Base-by-base conservation (phyloP, 2,113 vertebrate species). In the Eudorcas thomsonii region DNA sequence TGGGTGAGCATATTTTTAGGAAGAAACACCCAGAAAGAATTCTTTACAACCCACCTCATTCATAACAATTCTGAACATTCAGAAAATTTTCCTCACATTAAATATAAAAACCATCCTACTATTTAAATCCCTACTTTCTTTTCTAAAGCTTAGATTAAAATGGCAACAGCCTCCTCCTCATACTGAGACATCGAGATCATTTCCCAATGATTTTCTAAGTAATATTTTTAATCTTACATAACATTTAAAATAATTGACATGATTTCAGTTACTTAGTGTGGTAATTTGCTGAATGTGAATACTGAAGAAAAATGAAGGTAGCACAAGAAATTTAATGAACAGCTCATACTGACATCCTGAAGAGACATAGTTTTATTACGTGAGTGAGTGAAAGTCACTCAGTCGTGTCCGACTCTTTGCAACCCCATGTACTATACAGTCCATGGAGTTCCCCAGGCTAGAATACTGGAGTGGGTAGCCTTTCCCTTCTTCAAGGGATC, bases 41-140 rank as follows among this genome's bases (percentile, higher is more conserved):
- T 94, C 45, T 86, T 95, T 9, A 82, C 52, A 96, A 89, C 59
- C 15, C n/a, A 87, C 36, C 74, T 92, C 21, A 93, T 54, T 94
- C 45, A 92, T 81, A 94, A 94, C 39, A 91, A 60, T 81, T 57
- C 25, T 36, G 39, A 81, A 78, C 19, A 93, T 33, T 3, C 62
- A 92, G 30, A 78, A n/a, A 78, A 64, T 80, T 87, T 52, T 90
- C 43, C 74, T 30, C 16, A 13, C 60, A 67, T 39, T 45, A 78
- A 94, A 90, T 92, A 88, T 45, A 85, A 81, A 84, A 84, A 45
- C 54, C 16, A 88, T 36, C 12, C 13, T 87, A 74, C 10, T 87
- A 77, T 67, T 92, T 77, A 94, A 87, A 57, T 90, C 43, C 30
- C 12, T 8, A 43, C 9, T 86, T 80, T 90, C 62, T 96, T 48